These are phyloP conservation scores for Cottoperca gobio DNA, from an alignment of 2,797 vertebrate genomes.

Conservation along the genomic window DNA sequence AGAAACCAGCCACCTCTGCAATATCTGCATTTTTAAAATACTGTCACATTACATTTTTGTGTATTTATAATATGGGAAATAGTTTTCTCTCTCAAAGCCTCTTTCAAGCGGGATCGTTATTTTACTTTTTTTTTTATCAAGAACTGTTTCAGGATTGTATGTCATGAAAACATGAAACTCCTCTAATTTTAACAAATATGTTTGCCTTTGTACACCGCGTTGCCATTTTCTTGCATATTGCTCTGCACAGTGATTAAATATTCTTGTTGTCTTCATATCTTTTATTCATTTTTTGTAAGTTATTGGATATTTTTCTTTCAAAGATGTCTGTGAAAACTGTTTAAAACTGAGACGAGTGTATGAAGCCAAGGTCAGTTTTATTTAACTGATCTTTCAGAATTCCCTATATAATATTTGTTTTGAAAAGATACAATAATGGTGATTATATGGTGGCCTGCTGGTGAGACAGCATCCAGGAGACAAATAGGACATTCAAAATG, in stretches of 20 bases:
- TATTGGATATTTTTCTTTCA: background rate
- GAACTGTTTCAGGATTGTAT: conserved; percentile 1
- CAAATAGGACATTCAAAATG: background rate
- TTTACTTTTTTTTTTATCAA: background rate
- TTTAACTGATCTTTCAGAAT: background rate
- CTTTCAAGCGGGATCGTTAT: background rate
- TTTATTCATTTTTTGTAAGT: background rate
- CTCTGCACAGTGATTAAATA: conserved; percentile 18
- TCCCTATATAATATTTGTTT: background rate
- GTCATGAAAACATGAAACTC: background rate
- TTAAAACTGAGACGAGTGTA: background rate
- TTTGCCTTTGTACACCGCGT: conserved; percentile 13
- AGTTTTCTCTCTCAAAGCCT: background rate
- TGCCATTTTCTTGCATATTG: conserved; percentile 23
- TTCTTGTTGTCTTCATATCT: background rate
- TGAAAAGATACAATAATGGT: background rate
- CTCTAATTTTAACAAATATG: background rate
- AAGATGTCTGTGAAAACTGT: background rate
- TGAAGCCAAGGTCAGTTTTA: background rate
- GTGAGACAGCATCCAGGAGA: background rate
- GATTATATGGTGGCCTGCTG: background rate
- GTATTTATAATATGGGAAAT: background rate
- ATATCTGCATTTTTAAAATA: background rate
- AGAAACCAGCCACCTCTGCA: background rate
- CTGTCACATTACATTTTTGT: background rate